These are phyloP conservation scores for Drusus annulatus DNA, from an alignment of 1,140 invertebrate genomes.

Conservation along the genomic window DNA sequence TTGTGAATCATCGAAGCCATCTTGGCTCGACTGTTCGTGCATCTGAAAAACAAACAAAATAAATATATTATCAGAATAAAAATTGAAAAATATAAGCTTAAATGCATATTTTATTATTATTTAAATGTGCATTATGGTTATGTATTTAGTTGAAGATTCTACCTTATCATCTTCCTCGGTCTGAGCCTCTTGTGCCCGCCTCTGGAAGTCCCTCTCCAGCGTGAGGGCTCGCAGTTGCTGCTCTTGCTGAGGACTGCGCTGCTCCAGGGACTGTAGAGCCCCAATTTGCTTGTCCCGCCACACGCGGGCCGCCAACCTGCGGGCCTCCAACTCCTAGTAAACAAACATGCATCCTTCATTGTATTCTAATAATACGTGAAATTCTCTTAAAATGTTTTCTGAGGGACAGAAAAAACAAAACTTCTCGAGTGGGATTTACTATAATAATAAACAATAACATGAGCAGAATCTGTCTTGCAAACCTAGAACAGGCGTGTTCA, in stretches of 20 bases:
- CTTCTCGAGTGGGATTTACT: too few relatives aligned
- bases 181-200: conserved; percentile 84
- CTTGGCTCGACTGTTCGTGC: conserved; percentile 19
- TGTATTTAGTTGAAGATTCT: background rate
- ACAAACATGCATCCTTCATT: background rate
- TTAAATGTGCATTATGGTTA: background rate
- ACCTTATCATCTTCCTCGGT: conserved; percentile 85
- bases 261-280: conserved; percentile 78
- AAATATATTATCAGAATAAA: background rate
- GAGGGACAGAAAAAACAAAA: too few relatives aligned
- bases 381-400: too few relatives aligned
- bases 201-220: conserved; percentile 90
- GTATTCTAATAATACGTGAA: too few relatives aligned
- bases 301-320: conserved; percentile 77
- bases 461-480: too few relatives aligned
- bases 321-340: conserved; percentile 76
- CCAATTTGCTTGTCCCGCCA: conserved; percentile 89
- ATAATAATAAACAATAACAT: too few relatives aligned
- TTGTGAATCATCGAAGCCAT: conserved; percentile 24
- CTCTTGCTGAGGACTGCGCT: conserved; percentile 84
- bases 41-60: conserved; percentile 17
- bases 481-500: too few relatives aligned
- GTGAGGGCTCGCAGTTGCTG: conserved; percentile 88
- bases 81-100: background rate
- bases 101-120: background rate